These are phyloP conservation scores for Parapristionchus giblindavisi DNA, from an alignment of 2,888 invertebrate species.

Conservation along the genomic window DNA sequence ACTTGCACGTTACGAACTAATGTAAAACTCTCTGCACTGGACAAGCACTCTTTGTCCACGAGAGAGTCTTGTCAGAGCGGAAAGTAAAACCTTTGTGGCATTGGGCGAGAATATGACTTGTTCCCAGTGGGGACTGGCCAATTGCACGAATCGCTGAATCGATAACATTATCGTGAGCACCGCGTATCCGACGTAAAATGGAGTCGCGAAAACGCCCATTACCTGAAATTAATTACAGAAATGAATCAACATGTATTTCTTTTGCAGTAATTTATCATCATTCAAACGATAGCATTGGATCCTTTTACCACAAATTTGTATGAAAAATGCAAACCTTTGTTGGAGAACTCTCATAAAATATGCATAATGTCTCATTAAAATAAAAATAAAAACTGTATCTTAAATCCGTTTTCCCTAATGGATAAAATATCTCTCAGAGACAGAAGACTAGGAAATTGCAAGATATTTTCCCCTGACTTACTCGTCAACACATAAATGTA, in stretches of 20 bases:
- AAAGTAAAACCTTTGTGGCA: slow-evolving; percentile 42
- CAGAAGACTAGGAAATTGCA: too few relatives aligned
- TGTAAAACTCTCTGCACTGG: too few relatives aligned
- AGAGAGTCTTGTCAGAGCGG: too few relatives aligned
- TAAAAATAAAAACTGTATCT: too few relatives aligned
- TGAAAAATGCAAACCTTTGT: background rate
- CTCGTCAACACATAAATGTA: background rate
- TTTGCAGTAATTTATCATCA: background rate
- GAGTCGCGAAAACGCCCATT: slow-evolving; percentile 60
- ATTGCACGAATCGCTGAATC: slow-evolving; percentile 52
- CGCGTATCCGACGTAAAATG: slow-evolving; percentile 60
- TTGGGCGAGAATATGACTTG: slow-evolving; percentile 45
- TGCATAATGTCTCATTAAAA: too few relatives aligned
- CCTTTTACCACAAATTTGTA: background rate
- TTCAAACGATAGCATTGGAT: background rate
- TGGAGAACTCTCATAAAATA: too few relatives aligned
- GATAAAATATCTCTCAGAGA: too few relatives aligned
- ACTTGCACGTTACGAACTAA: too few relatives aligned
- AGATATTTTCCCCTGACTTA: too few relatives aligned
- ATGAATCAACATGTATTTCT: background rate
- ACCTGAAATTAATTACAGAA: slow-evolving; percentile 40
- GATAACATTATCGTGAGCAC: slow-evolving; percentile 58
- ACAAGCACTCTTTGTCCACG: too few relatives aligned
- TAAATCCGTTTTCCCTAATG: too few relatives aligned
- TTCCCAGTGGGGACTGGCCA: slow-evolving; percentile 50